Percentiles rank a stretch among this genome's conserved stretches.
phyloP scores from a whole-genome alignment of 1,140 invertebrate species.

The Leucophenga varia region DNA sequence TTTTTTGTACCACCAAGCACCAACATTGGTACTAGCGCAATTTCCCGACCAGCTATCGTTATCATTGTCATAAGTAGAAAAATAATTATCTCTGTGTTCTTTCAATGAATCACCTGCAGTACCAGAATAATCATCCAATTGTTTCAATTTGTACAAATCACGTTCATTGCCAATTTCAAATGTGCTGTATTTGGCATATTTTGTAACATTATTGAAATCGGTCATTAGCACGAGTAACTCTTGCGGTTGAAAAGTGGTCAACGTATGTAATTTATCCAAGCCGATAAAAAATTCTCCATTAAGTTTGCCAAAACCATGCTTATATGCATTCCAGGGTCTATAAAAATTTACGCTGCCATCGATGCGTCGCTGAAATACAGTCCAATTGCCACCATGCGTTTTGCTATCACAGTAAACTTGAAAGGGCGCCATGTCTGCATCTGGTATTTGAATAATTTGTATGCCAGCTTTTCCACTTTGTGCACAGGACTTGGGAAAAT shows the following conservation, averaged over 20 bases:
- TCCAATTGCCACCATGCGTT: slow-evolving; percentile 62
- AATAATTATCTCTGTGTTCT: too few relatives aligned
- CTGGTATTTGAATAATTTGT: too few relatives aligned
- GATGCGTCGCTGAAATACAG: slow-evolving; percentile 62
- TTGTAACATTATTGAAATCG: slow-evolving; percentile 59
- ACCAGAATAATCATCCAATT: slow-evolving; percentile 64
- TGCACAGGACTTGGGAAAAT: too few relatives aligned
- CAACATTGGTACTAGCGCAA: too few relatives aligned
- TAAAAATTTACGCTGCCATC: slow-evolving; percentile 65
- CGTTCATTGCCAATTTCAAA: slow-evolving; percentile 65
- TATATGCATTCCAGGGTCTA: slow-evolving; percentile 63
- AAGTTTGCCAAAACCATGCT: slow-evolving; percentile 63
- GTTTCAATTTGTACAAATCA: slow-evolving; percentile 64
- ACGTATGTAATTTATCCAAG: slow-evolving; percentile 59
- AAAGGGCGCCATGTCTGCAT: too few relatives aligned
- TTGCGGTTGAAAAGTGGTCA: slow-evolving; percentile 61
- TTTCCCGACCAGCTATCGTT: too few relatives aligned
- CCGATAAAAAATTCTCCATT: slow-evolving; percentile 64
- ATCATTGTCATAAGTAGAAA: too few relatives aligned
- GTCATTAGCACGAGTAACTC: slow-evolving; percentile 65
- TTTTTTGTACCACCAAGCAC: too few relatives aligned
- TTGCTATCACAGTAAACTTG: too few relatives aligned
- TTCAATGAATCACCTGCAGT: too few relatives aligned
- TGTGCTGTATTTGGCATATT: slow-evolving; percentile 62
- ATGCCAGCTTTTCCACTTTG: too few relatives aligned